A percentile compares a stretch with the other conserved stretches of the same genome.
phyloP scores from a whole-genome alignment of 2,888 invertebrate genomes.

The Conus canariensis region DNA sequence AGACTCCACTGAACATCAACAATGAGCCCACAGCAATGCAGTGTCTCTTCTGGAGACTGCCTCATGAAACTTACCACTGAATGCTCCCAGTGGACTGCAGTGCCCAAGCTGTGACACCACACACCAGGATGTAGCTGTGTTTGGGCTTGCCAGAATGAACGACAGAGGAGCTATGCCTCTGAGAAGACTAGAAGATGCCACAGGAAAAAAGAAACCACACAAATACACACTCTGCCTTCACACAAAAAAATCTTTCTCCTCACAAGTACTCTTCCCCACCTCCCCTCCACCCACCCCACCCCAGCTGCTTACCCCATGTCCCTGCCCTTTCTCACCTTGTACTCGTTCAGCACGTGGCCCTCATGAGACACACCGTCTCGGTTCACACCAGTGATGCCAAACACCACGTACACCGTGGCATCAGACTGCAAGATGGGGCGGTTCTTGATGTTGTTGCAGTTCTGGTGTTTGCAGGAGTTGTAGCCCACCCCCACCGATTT shows the following conservation, averaged over 20 bases:
- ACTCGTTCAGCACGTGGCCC: conserved; percentile 70
- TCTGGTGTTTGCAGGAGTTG: conserved; percentile 62
- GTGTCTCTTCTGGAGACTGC: too few species aligned
- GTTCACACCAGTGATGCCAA: conserved; percentile 70
- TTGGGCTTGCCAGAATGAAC: too few species aligned
- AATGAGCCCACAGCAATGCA: too few species aligned
- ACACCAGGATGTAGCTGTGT: too few species aligned
- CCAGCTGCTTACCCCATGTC: neutral
- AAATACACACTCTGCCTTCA: too few species aligned
- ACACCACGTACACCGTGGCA: conserved; percentile 72
- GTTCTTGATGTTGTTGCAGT: conserved; percentile 66
- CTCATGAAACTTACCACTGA: too few species aligned
- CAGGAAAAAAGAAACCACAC: too few species aligned
- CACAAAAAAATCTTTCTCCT: too few species aligned
- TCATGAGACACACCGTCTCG: conserved; percentile 55
- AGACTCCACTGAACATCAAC: too few species aligned
- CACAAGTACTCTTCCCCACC: neutral
- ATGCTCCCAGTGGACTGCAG: too few species aligned
- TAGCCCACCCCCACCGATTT: conserved; percentile 46
- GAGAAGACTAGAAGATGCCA: too few species aligned
- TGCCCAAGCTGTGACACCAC: neutral
- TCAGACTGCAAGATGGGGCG: conserved; percentile 70
- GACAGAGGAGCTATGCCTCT: too few species aligned
- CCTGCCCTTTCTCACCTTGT: conserved; percentile 52
- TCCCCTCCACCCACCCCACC: neutral